Evolutionary conservation across 2,113 vertebrate genomes (phyloP).

Genomic region (Asarcornis scutulata): DNA sequence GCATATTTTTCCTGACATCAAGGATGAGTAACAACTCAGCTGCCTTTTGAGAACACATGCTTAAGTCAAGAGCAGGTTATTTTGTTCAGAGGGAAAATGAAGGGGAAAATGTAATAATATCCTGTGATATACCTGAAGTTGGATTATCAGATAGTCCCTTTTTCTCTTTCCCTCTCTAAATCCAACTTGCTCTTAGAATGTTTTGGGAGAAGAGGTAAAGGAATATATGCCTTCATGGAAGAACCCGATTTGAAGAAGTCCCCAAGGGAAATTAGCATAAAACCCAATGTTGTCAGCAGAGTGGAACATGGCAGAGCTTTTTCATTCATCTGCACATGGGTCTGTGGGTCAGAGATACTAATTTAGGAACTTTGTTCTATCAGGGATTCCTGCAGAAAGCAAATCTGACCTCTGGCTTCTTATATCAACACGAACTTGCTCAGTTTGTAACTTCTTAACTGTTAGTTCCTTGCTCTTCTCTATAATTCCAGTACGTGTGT

Average conservation of each 20-base stretch:
- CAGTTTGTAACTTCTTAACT: neutral
- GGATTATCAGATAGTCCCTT: neutral
- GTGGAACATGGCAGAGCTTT: neutral
- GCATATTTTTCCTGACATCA: neutral
- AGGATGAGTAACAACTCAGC: neutral
- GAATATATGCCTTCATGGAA: neutral
- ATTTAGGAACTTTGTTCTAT: neutral
- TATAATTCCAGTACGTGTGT: neutral
- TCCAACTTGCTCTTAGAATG: rapidly evolving
- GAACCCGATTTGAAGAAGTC: neutral
- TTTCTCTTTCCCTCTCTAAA: neutral
- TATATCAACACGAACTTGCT: neutral
- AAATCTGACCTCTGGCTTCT: neutral
- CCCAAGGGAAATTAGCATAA: neutral
- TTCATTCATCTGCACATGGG: rapidly evolving
- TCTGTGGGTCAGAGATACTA: neutral
- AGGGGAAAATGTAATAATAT: neutral
- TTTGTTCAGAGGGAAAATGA: neutral
- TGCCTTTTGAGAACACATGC: neutral
- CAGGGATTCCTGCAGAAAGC: neutral
- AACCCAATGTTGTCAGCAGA: neutral
- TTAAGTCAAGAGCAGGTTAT: neutral
- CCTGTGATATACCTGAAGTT: neutral
- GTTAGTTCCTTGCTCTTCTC: neutral
- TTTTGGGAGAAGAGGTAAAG: neutral